Conservation (phyloP, 92 coral and sea anemone genomes). For the Phenganax stokvisi region DNA sequence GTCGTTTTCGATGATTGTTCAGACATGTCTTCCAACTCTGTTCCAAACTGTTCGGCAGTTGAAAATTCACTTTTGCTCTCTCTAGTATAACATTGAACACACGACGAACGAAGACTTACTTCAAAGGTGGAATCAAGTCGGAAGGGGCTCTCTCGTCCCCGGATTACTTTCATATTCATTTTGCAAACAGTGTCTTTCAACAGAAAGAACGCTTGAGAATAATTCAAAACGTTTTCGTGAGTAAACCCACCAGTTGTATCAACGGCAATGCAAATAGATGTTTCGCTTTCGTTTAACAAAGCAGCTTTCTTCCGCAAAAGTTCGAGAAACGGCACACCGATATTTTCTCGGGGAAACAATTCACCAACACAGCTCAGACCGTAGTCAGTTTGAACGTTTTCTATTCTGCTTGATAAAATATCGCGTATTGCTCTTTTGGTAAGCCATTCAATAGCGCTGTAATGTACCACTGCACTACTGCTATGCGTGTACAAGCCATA, state of each 20-base stretch:
- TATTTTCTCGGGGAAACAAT: constrained; percentile 5
- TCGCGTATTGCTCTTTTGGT: not conserved
- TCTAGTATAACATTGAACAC: not conserved
- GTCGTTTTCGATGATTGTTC: not conserved
- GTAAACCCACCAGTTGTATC: not conserved
- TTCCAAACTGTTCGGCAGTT: not conserved
- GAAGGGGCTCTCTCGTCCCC: constrained; percentile 17
- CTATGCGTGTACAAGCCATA: constrained; percentile 25
- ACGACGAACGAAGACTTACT: not conserved
- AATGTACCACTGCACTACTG: not conserved
- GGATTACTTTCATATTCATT: constrained; percentile 3
- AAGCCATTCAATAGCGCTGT: not conserved
- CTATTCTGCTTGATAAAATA: not conserved
- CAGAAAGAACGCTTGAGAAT: not conserved
- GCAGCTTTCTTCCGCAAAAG: not conserved
- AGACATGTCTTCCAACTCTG: not conserved
- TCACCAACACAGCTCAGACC: not conserved
- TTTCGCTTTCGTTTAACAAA: constrained; percentile 6
- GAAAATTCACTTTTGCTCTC: not conserved
- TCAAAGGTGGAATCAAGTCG: constrained; percentile 1
- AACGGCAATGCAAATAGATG: not conserved
- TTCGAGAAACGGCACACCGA: not conserved
- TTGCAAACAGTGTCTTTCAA: not conserved
- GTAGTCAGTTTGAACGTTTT: not conserved
- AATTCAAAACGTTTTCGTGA: not conserved